phyloP scores from a whole-genome alignment of 2,888 invertebrate genomes.

The Agriotes lineatus region DNA sequence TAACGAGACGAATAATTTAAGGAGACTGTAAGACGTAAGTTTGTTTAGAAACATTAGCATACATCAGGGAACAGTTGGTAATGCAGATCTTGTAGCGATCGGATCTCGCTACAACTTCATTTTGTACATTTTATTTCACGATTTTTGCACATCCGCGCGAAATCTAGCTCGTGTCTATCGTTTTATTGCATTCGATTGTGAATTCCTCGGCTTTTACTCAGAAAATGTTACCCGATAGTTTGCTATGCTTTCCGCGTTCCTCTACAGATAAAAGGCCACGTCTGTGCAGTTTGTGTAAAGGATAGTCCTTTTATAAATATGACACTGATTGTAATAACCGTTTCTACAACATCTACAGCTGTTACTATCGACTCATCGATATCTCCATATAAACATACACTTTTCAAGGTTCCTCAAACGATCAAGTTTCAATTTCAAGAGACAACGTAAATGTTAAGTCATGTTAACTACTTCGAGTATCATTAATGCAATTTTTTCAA shows the following conservation, averaged over 20 bases:
- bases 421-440: too few species aligned
- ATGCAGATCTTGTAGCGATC: constrained; percentile 45
- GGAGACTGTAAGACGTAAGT: constrained; percentile 31
- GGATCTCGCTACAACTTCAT: constrained; percentile 48
- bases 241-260: constrained; percentile 30
- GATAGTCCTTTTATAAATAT: background rate
- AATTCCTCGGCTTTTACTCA: constrained; percentile 23
- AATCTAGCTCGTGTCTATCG: constrained; percentile 41
- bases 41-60: constrained; percentile 46
- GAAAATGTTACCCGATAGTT: constrained; percentile 23
- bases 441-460: too few species aligned
- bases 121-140: constrained; percentile 46
- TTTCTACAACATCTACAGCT: too few species aligned
- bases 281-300: background rate
- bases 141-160: constrained; percentile 34
- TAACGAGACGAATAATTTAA: constrained; percentile 37
- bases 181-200: constrained; percentile 35
- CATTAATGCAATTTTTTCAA: too few species aligned
- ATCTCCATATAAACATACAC: too few species aligned
- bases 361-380: too few species aligned
- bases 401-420: too few species aligned
- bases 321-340: background rate
- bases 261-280: constrained; percentile 15
- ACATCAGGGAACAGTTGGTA: constrained; percentile 45
- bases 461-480: too few species aligned